A percentile compares a stretch with the other conserved stretches of the same genome.
Evolutionary conservation across 1,140 invertebrate genomes (phyloP).

Genomic region (Brachystomella parvula): DNA sequence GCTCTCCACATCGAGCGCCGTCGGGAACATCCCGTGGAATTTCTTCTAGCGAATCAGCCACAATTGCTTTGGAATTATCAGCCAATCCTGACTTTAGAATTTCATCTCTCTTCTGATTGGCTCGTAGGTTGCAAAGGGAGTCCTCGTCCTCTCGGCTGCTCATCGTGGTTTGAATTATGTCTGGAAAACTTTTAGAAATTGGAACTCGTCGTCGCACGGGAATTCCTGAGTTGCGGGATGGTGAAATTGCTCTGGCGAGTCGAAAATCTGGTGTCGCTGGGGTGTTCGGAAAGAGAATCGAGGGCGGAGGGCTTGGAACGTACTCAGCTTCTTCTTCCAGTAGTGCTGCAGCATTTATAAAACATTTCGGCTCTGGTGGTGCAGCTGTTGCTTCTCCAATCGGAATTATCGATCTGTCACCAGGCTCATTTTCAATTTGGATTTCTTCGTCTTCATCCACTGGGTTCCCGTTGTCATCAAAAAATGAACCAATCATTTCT

Average conservation of each 20-base stretch:
- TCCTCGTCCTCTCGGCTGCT: slow-evolving; percentile 2
- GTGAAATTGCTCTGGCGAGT: neutral
- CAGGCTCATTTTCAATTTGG: neutral
- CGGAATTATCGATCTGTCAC: neutral
- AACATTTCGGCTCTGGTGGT: slow-evolving; percentile 28
- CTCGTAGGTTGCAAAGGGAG: neutral
- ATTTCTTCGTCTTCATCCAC: slow-evolving; percentile 15
- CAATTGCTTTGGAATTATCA: too few relatives aligned
- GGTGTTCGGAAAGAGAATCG: neutral
- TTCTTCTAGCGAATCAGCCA: slow-evolving; percentile 33
- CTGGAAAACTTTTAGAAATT: slow-evolving; percentile 34
- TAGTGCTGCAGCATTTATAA: slow-evolving; percentile 34
- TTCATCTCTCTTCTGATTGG: too few relatives aligned
- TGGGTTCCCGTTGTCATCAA: slow-evolving; percentile 37
- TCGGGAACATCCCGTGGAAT: neutral
- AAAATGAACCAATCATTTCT: slow-evolving; percentile 17
- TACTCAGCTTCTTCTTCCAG: slow-evolving; percentile 16
- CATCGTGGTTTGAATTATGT: slow-evolving; percentile 34
- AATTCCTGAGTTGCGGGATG: neutral
- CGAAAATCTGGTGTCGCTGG: neutral
- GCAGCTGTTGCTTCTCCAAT: neutral
- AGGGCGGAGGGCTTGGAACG: neutral
- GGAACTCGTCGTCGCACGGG: slow-evolving; percentile 19
- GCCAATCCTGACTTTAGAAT: too few relatives aligned
- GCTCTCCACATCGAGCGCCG: neutral